Evolutionary conservation across 2,797 vertebrate species (phyloP).

Genomic region (Xerus rutilus): DNA sequence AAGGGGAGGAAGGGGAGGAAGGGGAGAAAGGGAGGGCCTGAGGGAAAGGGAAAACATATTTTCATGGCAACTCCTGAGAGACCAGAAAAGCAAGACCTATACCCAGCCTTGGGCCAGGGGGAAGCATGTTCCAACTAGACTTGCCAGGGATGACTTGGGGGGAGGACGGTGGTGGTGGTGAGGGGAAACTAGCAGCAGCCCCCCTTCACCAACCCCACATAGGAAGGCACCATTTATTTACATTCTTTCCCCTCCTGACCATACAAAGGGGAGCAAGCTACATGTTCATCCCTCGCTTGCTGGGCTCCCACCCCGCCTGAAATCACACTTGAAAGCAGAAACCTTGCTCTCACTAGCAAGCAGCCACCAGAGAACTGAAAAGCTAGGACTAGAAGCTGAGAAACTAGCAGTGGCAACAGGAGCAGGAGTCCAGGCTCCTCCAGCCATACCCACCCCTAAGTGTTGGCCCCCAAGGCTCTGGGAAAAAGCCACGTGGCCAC

Average conservation of each 20-base stretch:
- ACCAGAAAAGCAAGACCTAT: slow-evolving; percentile 63
- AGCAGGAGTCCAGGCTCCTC: neutral
- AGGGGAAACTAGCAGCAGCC: neutral
- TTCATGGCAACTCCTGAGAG: slow-evolving; percentile 63
- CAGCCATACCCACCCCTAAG: neutral
- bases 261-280: neutral
- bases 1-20: slow-evolving; percentile 12
- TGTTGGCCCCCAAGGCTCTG: neutral
- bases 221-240: slow-evolving; percentile 49
- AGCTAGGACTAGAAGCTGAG: neutral
- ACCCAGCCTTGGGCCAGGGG: slow-evolving; percentile 45
- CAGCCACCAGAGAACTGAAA: neutral
- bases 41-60: slow-evolving; percentile 60
- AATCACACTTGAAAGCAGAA: slow-evolving; percentile 48
- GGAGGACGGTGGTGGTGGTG: neutral
- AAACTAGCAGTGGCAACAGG: neutral
- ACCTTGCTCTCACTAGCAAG: neutral
- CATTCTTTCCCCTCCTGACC: slow-evolving; percentile 34
- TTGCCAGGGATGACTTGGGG: neutral
- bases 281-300: neutral
- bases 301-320: neutral
- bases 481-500: neutral
- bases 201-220: neutral
- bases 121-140: slow-evolving; percentile 40
- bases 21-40: neutral